phyloP scores from a whole-genome alignment of 2,113 vertebrate genomes.

The Poecile atricapillus region DNA sequence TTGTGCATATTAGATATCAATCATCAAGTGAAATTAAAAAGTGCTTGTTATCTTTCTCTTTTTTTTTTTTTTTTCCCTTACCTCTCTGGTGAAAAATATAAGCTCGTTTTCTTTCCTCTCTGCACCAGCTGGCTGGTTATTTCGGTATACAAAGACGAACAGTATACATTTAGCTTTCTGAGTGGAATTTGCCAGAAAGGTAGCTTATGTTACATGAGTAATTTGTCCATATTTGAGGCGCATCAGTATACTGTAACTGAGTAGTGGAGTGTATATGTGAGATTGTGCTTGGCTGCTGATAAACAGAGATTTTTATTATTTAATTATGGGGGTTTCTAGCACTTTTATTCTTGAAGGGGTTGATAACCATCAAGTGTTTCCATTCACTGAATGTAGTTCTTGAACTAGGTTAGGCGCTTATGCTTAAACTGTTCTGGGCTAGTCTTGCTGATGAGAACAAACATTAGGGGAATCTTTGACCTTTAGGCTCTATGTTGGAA shows the following conservation, averaged over 20 bases:
- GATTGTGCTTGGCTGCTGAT: neutral
- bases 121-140: neutral
- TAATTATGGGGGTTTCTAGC: neutral
- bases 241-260: neutral
- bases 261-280: neutral
- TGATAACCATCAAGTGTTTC: neutral
- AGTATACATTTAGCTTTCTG: neutral
- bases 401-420: neutral
- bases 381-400: neutral
- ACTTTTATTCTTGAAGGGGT: neutral
- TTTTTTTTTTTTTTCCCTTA: neutral
- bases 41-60: neutral
- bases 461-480: neutral
- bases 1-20: conserved; percentile 5
- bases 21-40: conserved; percentile 24
- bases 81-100: neutral
- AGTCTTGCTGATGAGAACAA: neutral
- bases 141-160: neutral
- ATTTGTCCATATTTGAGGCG: neutral
- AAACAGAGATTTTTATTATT: neutral
- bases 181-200: neutral
- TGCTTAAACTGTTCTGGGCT: neutral
- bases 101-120: neutral
- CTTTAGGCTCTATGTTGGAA: neutral
- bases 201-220: neutral